phyloP scores from a whole-genome alignment of 2,113 vertebrate species.

The Lycaon pictus region DNA sequence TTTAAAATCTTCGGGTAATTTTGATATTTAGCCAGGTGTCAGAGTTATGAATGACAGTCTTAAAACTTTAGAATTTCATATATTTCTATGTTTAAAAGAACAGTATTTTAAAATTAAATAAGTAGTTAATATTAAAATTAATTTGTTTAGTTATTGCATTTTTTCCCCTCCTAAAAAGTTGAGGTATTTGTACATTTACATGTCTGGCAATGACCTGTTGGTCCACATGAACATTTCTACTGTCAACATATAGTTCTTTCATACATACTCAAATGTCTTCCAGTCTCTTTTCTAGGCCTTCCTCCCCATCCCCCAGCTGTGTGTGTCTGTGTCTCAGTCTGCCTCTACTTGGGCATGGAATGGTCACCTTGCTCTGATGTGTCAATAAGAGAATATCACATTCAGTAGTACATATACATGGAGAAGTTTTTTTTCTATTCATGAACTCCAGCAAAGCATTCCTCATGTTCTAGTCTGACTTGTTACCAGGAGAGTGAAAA shows the following conservation, averaged over 20 bases:
- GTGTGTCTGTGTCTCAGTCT: neutral
- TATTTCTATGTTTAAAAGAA: neutral
- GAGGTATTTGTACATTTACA: neutral
- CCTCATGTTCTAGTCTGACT: neutral
- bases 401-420: neutral
- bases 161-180: neutral
- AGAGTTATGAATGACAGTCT: neutral
- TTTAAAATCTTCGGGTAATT: neutral
- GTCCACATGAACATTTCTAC: neutral
- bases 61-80: neutral
- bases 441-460: neutral
- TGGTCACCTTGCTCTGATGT: neutral
- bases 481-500: neutral
- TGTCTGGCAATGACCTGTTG: neutral
- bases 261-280: neutral
- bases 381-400: neutral
- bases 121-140: slow-evolving; percentile 22
- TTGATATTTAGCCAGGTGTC: neutral
- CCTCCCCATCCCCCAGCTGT: neutral
- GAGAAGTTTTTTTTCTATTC: neutral
- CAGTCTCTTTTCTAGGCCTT: neutral
- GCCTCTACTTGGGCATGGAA: neutral
- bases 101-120: neutral
- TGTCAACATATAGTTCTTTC: neutral
- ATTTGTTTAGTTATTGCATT: neutral